Percentiles rank a stretch among this genome's conserved stretches.
phyloP scores from a whole-genome alignment of 2,113 vertebrate genomes.

The Sapayoa aenigma region DNA sequence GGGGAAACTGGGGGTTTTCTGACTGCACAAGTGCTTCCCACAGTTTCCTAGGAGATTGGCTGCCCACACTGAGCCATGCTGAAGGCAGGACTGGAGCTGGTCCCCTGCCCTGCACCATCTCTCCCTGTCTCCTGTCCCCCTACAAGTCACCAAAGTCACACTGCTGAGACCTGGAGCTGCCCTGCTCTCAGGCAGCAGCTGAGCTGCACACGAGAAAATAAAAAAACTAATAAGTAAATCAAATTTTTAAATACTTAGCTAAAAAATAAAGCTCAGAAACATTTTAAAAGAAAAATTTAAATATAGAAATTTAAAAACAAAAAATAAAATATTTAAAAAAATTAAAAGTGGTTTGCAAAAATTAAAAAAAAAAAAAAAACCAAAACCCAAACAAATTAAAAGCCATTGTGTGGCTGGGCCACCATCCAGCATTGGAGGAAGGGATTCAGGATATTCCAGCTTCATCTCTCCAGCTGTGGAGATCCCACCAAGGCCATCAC shows the following conservation, averaged over 20 bases:
- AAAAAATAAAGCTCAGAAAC: not conserved
- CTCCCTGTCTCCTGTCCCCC: not conserved
- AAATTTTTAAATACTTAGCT: accelerated
- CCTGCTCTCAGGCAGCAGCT: not conserved
- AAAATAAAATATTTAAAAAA: not conserved
- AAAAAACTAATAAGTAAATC: not conserved
- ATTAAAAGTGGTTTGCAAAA: not conserved
- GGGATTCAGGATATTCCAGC: not conserved
- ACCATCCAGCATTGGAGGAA: not conserved
- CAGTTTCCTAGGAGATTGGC: not conserved
- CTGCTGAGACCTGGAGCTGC: not conserved
- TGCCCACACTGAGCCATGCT: not conserved
- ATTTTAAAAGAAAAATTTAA: not conserved
- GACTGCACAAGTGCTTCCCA: not conserved
- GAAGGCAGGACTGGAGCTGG: not conserved
- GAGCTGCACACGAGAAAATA: not conserved
- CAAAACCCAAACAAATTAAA: too few species aligned
- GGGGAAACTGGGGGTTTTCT: not conserved
- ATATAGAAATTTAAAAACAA: not conserved
- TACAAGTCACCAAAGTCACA: not conserved
- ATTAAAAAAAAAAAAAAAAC: not conserved
- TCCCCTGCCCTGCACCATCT: not conserved
- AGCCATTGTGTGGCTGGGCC: accelerated
- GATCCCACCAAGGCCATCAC: accelerated
- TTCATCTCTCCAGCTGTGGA: not conserved